These are phyloP conservation scores for Botia kubotai DNA, from an alignment of 2,797 vertebrate species.

Conservation along the genomic window DNA sequence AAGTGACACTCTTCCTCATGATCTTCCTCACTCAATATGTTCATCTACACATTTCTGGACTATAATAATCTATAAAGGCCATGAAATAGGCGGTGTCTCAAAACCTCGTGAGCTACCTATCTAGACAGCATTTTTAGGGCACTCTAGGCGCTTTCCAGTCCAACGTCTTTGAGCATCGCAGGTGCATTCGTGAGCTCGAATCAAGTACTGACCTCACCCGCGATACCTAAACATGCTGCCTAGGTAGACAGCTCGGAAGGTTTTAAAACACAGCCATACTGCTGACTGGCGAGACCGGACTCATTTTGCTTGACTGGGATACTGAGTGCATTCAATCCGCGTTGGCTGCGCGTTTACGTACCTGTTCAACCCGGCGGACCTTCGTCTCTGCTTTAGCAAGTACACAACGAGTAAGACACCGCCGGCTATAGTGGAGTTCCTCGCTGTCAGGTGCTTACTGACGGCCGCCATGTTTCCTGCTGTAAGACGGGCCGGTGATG, in stretches of 20 bases:
- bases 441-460: constrained; percentile 89
- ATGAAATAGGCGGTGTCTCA: background rate
- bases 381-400: constrained; percentile 78
- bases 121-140: background rate
- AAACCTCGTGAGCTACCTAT: background rate
- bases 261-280: constrained; percentile 17
- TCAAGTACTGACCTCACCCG: background rate
- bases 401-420: constrained; percentile 83
- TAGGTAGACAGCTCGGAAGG: background rate
- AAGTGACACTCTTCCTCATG: no score
- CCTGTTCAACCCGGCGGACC: constrained; percentile 71
- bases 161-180: background rate
- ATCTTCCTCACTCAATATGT: no score
- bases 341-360: constrained; percentile 56
- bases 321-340: background rate
- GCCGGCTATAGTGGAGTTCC: constrained; percentile 85
- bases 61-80: background rate
- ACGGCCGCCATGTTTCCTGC: constrained; percentile 85
- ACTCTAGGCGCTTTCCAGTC: background rate
- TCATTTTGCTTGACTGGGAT: background rate
- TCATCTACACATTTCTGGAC: background rate
- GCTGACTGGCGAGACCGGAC: background rate
- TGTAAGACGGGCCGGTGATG: constrained; percentile 38
- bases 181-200: background rate
- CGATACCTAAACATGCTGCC: background rate